phyloP scores from a whole-genome alignment of 1,140 invertebrate genomes.

The Halyomorpha halys region DNA sequence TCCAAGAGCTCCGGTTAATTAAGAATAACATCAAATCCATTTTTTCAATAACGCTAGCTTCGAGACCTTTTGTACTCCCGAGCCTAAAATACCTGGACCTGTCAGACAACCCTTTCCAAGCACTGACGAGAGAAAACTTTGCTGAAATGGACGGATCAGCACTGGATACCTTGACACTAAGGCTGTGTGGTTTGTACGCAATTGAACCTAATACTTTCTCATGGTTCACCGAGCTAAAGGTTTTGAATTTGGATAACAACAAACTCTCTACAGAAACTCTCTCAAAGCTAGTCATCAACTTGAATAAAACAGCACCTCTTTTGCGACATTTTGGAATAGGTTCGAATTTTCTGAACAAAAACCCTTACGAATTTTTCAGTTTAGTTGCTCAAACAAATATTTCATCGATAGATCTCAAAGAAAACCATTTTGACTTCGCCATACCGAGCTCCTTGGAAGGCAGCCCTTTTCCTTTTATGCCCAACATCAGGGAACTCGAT shows the following conservation, averaged over 20 bases:
- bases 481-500: neutral
- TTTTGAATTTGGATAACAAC: neutral
- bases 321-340: neutral
- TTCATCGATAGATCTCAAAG: neutral
- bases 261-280: neutral
- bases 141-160: neutral
- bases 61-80: constrained; percentile 15
- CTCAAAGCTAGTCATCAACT: neutral
- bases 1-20: constrained; percentile 38
- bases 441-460: neutral
- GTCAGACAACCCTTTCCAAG: constrained; percentile 8
- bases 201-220: constrained; percentile 23
- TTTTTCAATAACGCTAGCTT: neutral
- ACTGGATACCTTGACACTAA: neutral
- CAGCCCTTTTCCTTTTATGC: neutral
- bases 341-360: neutral
- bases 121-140: neutral
- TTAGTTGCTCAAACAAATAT: neutral
- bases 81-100: constrained; percentile 9
- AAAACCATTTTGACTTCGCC: neutral
- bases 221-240: constrained; percentile 3
- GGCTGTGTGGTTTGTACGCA: neutral
- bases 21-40: constrained; percentile 39
- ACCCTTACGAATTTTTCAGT: neutral
- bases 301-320: neutral